Conservation (phyloP, 2,113 vertebrate genomes). For the Entomyzon cyanotis region DNA sequence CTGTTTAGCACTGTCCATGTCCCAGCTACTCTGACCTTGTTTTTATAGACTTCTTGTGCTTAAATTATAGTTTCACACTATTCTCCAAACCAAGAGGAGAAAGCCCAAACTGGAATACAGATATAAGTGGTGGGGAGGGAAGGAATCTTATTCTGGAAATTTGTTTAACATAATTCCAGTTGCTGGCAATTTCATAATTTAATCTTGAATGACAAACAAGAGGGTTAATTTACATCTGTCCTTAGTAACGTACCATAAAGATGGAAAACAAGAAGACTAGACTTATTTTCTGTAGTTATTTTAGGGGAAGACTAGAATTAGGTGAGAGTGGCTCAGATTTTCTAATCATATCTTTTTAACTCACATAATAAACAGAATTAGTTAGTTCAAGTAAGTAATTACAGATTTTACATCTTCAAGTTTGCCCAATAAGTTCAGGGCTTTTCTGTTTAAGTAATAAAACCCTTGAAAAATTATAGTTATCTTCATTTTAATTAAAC, state of each 20-base stretch:
- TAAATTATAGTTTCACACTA: not conserved
- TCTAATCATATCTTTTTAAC: not conserved
- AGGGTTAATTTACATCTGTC: not conserved
- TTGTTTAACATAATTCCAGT: not conserved
- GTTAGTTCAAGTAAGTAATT: not conserved
- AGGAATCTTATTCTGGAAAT: not conserved
- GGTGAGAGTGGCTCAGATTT: not conserved
- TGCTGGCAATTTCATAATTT: not conserved
- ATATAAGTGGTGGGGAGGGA: not conserved
- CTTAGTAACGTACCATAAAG: not conserved
- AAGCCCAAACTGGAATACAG: not conserved
- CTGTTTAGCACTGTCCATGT: not conserved
- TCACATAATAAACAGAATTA: not conserved
- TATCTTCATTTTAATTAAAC: not conserved
- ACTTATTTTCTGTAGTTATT: not conserved
- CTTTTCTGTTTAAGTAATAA: not conserved
- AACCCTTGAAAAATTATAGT: not conserved
- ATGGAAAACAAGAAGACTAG: not conserved
- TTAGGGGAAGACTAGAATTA: not conserved
- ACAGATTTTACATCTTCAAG: rapidly evolving
- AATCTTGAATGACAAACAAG: not conserved
- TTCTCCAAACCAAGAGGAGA: not conserved
- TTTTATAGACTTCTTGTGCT: not conserved
- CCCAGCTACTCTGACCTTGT: not conserved
- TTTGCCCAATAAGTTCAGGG: not conserved